phyloP scores from a whole-genome alignment of 2,113 vertebrate genomes.

The Leptocoma aspasia region DNA sequence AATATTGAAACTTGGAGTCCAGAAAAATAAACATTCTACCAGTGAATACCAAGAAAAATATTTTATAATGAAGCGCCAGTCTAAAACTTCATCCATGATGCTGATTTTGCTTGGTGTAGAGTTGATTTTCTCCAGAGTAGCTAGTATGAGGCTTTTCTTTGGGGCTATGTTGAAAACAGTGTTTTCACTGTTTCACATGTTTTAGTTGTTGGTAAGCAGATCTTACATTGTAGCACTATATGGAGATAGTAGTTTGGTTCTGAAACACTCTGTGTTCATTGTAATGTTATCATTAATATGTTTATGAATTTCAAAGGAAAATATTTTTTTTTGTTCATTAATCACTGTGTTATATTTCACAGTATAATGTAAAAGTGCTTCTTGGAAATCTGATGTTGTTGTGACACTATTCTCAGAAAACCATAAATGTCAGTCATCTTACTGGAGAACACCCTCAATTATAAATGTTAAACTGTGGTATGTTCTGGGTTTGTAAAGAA shows the following conservation, averaged over 20 bases:
- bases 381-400: not conserved
- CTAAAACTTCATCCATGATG: not conserved
- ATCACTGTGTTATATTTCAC: not conserved
- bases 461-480: not conserved
- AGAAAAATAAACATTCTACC: not conserved
- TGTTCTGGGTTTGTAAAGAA: not conserved
- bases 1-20: not conserved
- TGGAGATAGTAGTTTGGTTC: not conserved
- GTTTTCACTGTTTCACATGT: no score
- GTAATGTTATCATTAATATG: not conserved
- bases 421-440: not conserved
- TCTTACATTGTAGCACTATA: not conserved
- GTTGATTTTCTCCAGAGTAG: not conserved
- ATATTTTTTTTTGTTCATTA: not conserved
- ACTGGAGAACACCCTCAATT: not conserved
- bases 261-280: not conserved
- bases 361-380: not conserved
- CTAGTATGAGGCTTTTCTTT: not conserved
- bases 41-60: not conserved
- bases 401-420: slow-evolving; percentile 26
- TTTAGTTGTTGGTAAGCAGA: not conserved
- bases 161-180: not conserved
- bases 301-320: not conserved
- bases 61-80: not conserved
- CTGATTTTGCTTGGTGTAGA: not conserved